Evolutionary conservation across 2,797 vertebrate species (phyloP).

Genomic region (Pseudotriccus pelzelni): DNA sequence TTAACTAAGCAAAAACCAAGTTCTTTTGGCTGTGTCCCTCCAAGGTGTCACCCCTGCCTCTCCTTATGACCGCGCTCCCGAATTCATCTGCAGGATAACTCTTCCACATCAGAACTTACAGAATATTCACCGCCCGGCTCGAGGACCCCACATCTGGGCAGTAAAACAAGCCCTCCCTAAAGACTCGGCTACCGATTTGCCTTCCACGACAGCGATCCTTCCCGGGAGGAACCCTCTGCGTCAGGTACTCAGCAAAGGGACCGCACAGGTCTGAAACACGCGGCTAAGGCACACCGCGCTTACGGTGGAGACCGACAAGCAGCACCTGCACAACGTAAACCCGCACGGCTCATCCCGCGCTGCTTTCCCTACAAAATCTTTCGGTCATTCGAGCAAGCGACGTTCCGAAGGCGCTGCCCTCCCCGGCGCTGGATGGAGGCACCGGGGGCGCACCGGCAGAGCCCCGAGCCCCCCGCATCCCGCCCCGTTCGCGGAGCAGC

Average conservation of each 20-base stretch:
- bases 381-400: accelerated
- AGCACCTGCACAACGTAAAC: accelerated
- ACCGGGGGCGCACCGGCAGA: background rate
- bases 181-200: accelerated
- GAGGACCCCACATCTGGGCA: background rate
- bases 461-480: background rate
- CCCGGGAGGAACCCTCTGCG: background rate
- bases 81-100: accelerated
- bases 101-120: background rate
- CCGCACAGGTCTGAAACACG: accelerated
- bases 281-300: accelerated
- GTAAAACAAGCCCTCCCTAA: background rate
- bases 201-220: too few relatives aligned
- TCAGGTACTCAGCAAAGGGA: background rate
- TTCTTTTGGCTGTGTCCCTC: background rate
- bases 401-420: accelerated
- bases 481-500: too few relatives aligned
- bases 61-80: accelerated
- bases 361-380: accelerated
- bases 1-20: background rate
- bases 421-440: background rate
- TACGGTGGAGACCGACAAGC: accelerated
- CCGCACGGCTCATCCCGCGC: accelerated
- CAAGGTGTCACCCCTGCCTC: background rate
- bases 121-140: accelerated